phyloP scores from a whole-genome alignment of 2,797 vertebrate genomes.

The Acestrorhynchus altus region DNA sequence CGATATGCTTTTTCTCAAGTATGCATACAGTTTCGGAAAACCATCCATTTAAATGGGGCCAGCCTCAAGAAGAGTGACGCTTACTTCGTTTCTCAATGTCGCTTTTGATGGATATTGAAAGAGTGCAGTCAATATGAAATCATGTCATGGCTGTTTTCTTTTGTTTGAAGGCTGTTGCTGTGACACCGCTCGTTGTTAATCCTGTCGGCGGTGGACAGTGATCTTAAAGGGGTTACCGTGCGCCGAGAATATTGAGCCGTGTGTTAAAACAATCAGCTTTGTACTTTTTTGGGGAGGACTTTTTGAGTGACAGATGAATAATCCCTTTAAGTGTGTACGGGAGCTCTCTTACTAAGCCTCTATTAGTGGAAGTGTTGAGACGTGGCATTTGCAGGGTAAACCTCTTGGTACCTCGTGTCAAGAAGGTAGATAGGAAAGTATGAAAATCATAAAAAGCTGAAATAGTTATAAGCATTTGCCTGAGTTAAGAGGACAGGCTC shows the following conservation, averaged over 20 bases:
- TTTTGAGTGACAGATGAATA: conserved; percentile 25
- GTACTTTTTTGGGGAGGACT: conserved; percentile 6
- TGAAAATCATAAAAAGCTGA: neutral
- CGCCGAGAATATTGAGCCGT: conserved; percentile 13
- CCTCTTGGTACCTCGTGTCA: neutral
- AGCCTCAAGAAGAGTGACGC: too few species aligned
- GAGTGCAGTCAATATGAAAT: neutral
- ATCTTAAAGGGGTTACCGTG: conserved; percentile 10
- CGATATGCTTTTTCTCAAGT: neutral
- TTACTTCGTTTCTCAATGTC: conserved; percentile 5
- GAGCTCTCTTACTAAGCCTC: conserved; percentile 15
- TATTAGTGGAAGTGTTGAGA: conserved; percentile 17
- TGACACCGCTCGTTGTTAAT: conserved; percentile 32
- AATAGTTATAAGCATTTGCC: neutral
- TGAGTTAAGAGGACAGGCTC: neutral
- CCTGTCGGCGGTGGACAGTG: conserved; percentile 28
- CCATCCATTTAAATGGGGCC: neutral
- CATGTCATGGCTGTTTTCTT: neutral
- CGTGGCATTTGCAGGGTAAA: conserved; percentile 7
- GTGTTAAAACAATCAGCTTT: conserved; percentile 41
- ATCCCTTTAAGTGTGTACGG: conserved; percentile 43
- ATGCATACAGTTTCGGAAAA: neutral
- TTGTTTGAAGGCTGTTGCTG: neutral
- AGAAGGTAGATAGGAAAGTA: neutral
- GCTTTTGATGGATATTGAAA: conserved; percentile 22